Evolutionary conservation across 2,113 vertebrate genomes (phyloP), one percentile per base, ranked within the genome.

Genomic region (Macheiramphus alcinus): DNA sequence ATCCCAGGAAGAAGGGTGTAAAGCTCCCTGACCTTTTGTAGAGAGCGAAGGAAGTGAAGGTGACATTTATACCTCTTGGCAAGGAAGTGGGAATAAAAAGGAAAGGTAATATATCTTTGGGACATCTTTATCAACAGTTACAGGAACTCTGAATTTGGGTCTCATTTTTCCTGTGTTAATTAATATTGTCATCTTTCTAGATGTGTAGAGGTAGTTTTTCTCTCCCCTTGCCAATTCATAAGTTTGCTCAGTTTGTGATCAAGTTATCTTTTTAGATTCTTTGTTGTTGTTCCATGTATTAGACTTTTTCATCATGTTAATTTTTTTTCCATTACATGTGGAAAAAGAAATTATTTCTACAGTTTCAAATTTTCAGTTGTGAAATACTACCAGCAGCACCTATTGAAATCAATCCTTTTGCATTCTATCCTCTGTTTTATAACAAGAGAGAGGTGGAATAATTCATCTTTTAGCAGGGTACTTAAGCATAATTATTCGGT

Each of bases 1-100:
- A 34, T 47, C 65, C 73, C 80, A 74, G 81, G 80, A 95, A 90
- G 82, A 84, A 91, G 78, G 34, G 55, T 76, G 43, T 87, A 79
- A 92, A 91, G 67, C 88, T 94, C 40, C 50, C 85, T 92, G 89
- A 87, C 80, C 83, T 96, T 96, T 59, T 68, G 29, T n/a, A 87
- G 70, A 25, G 3, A 13, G 72, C 84, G 42, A 67, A 86, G 91
- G 87, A 90, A 94, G 76, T 29, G 90, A 90, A 95, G 93, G 90
- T 95, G 86, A 96, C 74, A 81, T 95, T 86, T 81, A 93, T 84
- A 82, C 73, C 40, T 66, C 63, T 80, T 88, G 91, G 16, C 3
- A 31, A 73, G 89, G 71, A 96, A 92, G 73, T 75, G 42, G 31
- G 53, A 68, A 48, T 87, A 53, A 82, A 74, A 83, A 65, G 34